phyloP scores from a whole-genome alignment of 2,888 invertebrate genomes.

The Torymus aiolomorphi region DNA sequence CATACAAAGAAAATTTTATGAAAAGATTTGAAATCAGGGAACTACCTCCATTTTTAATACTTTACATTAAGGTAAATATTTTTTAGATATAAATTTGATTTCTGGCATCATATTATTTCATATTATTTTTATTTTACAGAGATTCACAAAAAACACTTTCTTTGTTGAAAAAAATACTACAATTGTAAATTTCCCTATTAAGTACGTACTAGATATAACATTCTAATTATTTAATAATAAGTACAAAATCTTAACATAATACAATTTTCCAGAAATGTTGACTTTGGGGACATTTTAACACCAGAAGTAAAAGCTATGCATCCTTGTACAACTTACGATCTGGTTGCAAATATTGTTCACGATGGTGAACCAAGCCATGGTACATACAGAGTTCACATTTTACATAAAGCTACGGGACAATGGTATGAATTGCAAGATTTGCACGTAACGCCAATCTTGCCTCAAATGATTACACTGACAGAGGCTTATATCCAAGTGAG shows the following conservation, averaged over 20 bases:
- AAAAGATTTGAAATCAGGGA: slow-evolving; percentile 97
- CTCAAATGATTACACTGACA: slow-evolving; percentile 99
- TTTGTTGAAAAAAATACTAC: slow-evolving; percentile 99
- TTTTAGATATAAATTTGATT: neutral
- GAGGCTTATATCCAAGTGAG: slow-evolving; percentile 97
- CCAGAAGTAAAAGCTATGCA: slow-evolving; percentile 88
- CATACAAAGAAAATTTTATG: slow-evolving; percentile 98
- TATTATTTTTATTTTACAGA: slow-evolving; percentile 71
- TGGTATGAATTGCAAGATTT: slow-evolving; percentile 92
- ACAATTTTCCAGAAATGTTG: slow-evolving; percentile 87
- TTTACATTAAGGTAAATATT: slow-evolving; percentile 88
- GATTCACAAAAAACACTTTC: slow-evolving; percentile 99
- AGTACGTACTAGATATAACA: slow-evolving; percentile 80
- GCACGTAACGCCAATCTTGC: slow-evolving; percentile 97
- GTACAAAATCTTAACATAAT: slow-evolving; percentile 9
- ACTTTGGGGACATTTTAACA: slow-evolving; percentile 95
- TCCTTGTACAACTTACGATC: slow-evolving; percentile 91
- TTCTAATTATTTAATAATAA: slow-evolving; percentile 13
- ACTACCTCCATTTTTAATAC: slow-evolving; percentile 94
- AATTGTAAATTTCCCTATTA: slow-evolving; percentile 99
- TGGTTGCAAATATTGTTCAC: slow-evolving; percentile 99
- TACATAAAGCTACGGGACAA: slow-evolving; percentile 90
- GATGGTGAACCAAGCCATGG: slow-evolving; percentile 97
- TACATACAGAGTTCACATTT: slow-evolving; percentile 94
- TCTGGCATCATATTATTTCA: neutral